These are phyloP conservation scores for Enteromius argenteus DNA, from an alignment of 2,797 vertebrate species.

Conservation along the genomic window DNA sequence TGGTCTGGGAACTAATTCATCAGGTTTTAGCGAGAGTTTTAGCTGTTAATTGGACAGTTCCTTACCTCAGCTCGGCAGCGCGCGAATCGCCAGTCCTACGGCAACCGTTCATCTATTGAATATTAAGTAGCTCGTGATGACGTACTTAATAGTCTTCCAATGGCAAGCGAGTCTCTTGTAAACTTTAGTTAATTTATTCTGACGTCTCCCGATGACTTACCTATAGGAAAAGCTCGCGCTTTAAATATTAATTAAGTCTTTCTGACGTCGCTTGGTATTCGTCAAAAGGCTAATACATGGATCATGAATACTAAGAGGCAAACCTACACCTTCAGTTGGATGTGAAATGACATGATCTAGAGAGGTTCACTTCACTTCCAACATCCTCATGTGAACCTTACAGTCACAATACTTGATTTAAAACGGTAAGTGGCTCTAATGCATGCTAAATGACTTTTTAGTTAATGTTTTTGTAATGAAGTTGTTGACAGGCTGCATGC, in stretches of 20 bases:
- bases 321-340: constrained; percentile 53
- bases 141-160: not conserved
- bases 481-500: not conserved
- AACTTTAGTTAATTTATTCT: not conserved
- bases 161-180: not conserved
- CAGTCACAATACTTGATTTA: constrained; percentile 63
- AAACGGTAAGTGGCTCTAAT: constrained; percentile 65
- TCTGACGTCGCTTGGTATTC: not conserved
- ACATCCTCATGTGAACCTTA: constrained; percentile 73
- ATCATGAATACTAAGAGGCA: constrained; percentile 12
- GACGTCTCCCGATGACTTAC: not conserved
- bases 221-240: not conserved
- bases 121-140: constrained; percentile 21
- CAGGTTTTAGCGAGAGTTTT: constrained; percentile 23
- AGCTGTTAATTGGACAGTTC: not conserved
- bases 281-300: not conserved
- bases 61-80: not conserved
- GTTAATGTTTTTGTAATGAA: not conserved
- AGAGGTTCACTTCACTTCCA: constrained; percentile 51
- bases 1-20: constrained; percentile 16
- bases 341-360: constrained; percentile 60
- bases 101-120: constrained; percentile 1
- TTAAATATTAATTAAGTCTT: not conserved
- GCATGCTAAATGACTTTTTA: not conserved
- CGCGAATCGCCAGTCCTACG: not conserved